Evolutionary conservation across 1,140 invertebrate genomes (phyloP), one percentile per base, ranked within the genome.

Genomic region (Drosophila pruinosa): DNA sequence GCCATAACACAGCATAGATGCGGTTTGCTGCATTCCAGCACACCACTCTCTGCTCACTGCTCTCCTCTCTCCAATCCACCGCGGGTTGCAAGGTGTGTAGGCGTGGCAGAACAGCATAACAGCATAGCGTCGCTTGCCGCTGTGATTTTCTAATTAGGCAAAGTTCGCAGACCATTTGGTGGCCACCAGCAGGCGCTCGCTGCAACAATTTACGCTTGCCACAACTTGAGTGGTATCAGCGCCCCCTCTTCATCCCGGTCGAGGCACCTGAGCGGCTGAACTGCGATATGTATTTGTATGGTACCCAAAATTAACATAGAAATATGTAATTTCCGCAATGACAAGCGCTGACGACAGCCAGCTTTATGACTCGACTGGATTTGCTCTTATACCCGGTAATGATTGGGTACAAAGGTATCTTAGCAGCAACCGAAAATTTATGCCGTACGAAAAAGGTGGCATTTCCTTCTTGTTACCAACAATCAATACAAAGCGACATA

Each of bases 131-230:
- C 62, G 39, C 65, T 74, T 64, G 56, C 41, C 45, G 79, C 81
- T 81, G 73, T 86, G 81, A 85, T 85, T 85, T 85, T 85, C 77
- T 85, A 88, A 85, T 85, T 85, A 85, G 77, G 74, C 62, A 67
- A 76, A 68, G 65, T 81, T 85, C 59, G 53, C 62, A 63, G 73
- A 61, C 65, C 48, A 85, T 78, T 81, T 81, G 69, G 58, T 56
- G 77, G 80, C 85, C 61, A 78, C 64, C 71, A 67, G 61, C 54
- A 47, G 21, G 68, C 61, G 34, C 50, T 3, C 45, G 59, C 24
- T 73, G 76, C 81, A 62, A 63, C 68, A 73, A 80, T 86, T 86
- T 86, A 76, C 76, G 68, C 72, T 78, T 83, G 57, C 68, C 56
- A 61, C 70, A 74, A 22, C 31, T 53, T 8, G 10, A n/a, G 19